Base-by-base conservation (phyloP, 1,140 invertebrate species). In the Drosophila pruinosa region DNA sequence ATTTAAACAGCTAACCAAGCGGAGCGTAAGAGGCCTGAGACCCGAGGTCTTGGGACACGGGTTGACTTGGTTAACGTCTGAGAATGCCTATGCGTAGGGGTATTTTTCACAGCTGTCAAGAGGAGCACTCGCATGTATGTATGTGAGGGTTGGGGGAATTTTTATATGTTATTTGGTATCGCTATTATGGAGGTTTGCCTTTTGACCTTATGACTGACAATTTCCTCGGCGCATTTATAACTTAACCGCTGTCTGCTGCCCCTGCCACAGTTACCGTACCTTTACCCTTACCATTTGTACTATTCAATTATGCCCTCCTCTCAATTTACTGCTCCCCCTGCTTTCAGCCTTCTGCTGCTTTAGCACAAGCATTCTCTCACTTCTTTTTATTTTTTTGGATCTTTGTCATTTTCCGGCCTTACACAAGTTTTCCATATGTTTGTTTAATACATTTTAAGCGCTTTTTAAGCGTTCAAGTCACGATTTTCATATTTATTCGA, bases 401-500 rank as follows among this genome's bases (percentile, higher is more conserved):
- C 69, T 68, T 76, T 76, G 70, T 76, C 70, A 76, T 69, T 73
- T 76, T 75, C 68, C 58, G 61, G 64, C 65, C 53, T 56, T 75
- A 63, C 69, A 88, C 81, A 88, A 88, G 82, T 85, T 85, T 88
- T 86, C 70, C 82, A 88, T 89, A 82, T 75, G 82, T 78, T 86
- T 86, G 75, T 75, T 86, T 86, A 88, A 86, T 86, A 86, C 83
- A 75, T 88, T 86, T 86, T 78, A 88, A 86, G 82, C 82, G 78
- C 82, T 86, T 82, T 86, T 86, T 86, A 88, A 86, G 82, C 82
- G 82, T 88, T 86, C 82, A 88, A 86, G 82, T 86, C 82, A 88
- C 82, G 82, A 89, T 86, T 86, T 89, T 86, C 82, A 86, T 86
- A 86, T 88, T 86, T 88, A 86, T 82, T 43, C 36, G 52, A 38